These are phyloP conservation scores for Cuculus canorus DNA, from an alignment of 2,797 vertebrate species.

Conservation along the genomic window DNA sequence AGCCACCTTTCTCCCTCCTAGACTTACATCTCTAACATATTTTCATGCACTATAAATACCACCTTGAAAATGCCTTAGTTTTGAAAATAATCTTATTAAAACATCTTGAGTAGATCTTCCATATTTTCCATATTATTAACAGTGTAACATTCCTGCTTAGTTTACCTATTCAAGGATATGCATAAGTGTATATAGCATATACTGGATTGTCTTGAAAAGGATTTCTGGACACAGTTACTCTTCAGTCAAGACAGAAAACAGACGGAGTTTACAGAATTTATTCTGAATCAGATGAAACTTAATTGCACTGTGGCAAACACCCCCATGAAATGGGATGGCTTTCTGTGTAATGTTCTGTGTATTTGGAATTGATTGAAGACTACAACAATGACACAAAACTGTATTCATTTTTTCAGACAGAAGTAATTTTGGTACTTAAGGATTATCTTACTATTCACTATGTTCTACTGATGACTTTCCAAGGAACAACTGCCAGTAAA, in stretches of 20 bases:
- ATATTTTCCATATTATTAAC: not conserved
- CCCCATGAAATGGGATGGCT: not conserved
- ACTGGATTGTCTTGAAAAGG: not conserved
- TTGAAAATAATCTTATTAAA: not conserved
- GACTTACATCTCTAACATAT: not conserved
- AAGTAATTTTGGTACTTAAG: not conserved
- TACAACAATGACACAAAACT: not conserved
- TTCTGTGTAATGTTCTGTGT: not conserved
- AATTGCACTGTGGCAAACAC: not conserved
- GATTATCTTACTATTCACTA: not conserved
- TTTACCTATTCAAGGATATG: not conserved
- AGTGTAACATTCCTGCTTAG: not conserved
- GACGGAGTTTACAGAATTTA: not conserved
- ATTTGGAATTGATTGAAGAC: not conserved
- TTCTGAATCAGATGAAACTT: rapidly evolving
- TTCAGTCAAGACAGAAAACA: not conserved
- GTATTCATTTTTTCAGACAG: not conserved
- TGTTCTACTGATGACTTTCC: not conserved
- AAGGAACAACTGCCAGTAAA: not conserved
- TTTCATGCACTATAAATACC: not conserved
- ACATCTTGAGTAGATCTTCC: not conserved
- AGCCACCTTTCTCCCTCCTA: not conserved
- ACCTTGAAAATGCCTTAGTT: not conserved
- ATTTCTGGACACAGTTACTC: not conserved
- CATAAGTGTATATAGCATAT: not conserved